These are phyloP conservation scores for Excalfactoria chinensis DNA, from an alignment of 2,113 vertebrate genomes.

Conservation along the genomic window DNA sequence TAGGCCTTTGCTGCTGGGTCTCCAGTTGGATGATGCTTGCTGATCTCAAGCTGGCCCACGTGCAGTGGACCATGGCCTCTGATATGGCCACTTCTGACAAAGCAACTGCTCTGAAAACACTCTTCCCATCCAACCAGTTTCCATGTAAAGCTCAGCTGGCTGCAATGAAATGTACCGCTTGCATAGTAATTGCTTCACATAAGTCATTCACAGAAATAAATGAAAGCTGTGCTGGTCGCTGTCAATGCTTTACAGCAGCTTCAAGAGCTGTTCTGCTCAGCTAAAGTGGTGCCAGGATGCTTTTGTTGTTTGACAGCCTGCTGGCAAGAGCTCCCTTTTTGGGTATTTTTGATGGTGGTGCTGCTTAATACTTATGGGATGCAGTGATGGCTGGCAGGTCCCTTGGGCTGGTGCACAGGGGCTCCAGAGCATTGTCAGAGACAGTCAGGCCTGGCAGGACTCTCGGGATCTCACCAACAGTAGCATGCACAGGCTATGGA, in stretches of 20 bases:
- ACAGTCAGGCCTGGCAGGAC: background rate
- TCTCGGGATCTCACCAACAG: background rate
- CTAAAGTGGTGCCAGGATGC: constrained; percentile 29
- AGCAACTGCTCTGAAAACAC: background rate
- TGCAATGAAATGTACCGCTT: background rate
- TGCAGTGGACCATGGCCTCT: accelerated
- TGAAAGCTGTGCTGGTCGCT: constrained; percentile 2
- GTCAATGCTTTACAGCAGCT: accelerated
- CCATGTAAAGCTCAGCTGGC: background rate
- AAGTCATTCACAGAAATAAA: background rate
- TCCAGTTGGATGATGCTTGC: background rate
- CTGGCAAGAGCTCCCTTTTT: background rate
- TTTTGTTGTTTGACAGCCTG: background rate
- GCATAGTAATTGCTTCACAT: background rate
- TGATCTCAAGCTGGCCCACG: background rate
- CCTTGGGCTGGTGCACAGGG: no score
- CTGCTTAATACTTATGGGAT: background rate
- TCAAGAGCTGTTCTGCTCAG: background rate
- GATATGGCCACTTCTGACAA: background rate
- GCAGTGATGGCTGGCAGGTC: background rate
- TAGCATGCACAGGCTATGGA: accelerated
- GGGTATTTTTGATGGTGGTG: background rate
- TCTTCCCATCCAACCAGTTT: background rate
- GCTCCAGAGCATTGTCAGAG: background rate
- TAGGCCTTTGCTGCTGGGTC: background rate